Conservation (phyloP, 2,888 invertebrate genomes). For the Hecatera dysodea region DNA sequence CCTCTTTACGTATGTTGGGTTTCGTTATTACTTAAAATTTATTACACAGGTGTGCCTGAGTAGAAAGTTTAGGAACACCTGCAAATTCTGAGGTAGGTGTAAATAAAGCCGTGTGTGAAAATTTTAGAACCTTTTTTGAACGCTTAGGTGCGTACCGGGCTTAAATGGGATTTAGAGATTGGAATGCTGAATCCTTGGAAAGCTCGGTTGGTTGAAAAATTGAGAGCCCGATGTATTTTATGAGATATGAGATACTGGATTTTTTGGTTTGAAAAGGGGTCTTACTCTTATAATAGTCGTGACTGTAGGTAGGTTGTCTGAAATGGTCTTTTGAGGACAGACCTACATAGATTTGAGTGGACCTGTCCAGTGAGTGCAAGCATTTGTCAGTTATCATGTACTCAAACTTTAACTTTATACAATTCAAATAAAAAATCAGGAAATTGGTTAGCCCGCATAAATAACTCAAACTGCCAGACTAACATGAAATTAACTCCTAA, state of each 20-base stretch:
- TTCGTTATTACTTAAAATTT: not conserved
- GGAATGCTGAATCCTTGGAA: not conserved
- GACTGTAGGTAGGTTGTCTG: too few relatives aligned
- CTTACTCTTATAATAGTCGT: too few relatives aligned
- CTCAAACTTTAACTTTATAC: too few relatives aligned
- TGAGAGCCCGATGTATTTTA: not conserved
- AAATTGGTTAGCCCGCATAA: too few relatives aligned
- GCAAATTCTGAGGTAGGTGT: not conserved
- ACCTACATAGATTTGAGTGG: too few relatives aligned
- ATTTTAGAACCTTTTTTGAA: not conserved
- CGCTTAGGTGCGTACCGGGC: not conserved
- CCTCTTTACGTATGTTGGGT: not conserved
- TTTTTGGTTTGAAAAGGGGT: too few relatives aligned
- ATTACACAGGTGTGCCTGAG: not conserved
- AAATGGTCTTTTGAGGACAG: too few relatives aligned
- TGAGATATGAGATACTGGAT: not conserved
- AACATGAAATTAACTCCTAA: too few relatives aligned
- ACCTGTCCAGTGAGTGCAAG: too few relatives aligned
- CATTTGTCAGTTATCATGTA: too few relatives aligned
- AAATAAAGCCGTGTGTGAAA: conserved; percentile 1
- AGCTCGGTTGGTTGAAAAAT: not conserved
- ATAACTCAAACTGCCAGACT: too few relatives aligned
- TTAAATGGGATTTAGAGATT: not conserved
- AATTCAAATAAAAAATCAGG: too few relatives aligned
- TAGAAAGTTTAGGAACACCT: conserved; percentile 3